Evolutionary conservation across 2,113 vertebrate species (phyloP).

Genomic region (Fukomys damarensis): DNA sequence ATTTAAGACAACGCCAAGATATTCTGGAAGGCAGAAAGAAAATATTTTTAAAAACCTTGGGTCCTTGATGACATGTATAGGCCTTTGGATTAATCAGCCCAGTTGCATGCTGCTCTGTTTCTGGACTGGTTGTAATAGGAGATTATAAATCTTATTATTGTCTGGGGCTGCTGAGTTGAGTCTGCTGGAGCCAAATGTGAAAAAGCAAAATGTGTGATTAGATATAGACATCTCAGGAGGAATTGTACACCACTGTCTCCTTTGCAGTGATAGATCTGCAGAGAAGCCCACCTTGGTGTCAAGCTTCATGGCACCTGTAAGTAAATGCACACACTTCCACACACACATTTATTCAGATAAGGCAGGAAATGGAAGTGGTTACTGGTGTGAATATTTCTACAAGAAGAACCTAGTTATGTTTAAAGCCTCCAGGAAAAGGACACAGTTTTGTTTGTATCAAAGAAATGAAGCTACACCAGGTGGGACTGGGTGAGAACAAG

Average conservation of each 20-base stretch:
- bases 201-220: constrained; percentile 61
- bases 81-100: constrained; percentile 50
- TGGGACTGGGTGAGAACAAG: constrained; percentile 64
- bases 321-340: not conserved
- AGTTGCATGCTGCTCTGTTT: not conserved
- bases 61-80: not conserved
- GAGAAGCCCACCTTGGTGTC: constrained; percentile 41
- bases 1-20: constrained; percentile 40
- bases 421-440: constrained; percentile 40
- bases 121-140: constrained; percentile 37
- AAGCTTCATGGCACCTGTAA: not conserved
- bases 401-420: constrained; percentile 36
- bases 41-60: not conserved
- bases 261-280: constrained; percentile 32
- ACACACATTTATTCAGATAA: not conserved
- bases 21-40: constrained; percentile 12
- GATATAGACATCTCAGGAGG: not conserved
- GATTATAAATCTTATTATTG: constrained; percentile 64
- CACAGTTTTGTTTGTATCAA: constrained; percentile 61
- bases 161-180: constrained; percentile 51
- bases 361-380: constrained; percentile 48
- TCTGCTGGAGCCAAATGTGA: constrained; percentile 20
- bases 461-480: constrained; percentile 66
- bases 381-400: constrained; percentile 12
- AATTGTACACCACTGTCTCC: not conserved